Evolutionary conservation across 2,113 vertebrate species (phyloP), one percentile per base, ranked within the genome.

Genomic region (Etheostoma spectabile): DNA sequence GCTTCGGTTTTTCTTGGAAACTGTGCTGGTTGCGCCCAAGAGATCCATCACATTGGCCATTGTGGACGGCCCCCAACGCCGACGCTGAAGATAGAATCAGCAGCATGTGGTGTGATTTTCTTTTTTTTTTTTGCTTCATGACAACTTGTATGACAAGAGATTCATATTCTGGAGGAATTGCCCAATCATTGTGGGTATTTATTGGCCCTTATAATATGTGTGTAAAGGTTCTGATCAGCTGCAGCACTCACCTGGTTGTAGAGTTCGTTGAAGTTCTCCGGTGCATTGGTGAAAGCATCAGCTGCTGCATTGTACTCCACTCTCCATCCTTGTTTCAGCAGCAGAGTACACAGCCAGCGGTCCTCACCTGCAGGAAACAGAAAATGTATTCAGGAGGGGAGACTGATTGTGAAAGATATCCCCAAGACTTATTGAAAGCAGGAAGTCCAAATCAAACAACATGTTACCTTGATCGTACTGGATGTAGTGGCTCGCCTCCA

Each of bases 261-360:
- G 63, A 95, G 93, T 74, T 95, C 95, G 56, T 92, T 93, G 75
- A 95, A 96, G n/a, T 93, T 91, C 64, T 94, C 93, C 1, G 95
- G 95, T 27, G 94, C 94, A 0, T 94, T 95, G 79, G 95, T 96
- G 91, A 93, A 95, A 70, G 95, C 94, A 35, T 96, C 94, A 5
- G 95, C 91, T 0, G 94, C 95, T 11, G 95, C 92, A 7, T 92
- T 95, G 66, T 95, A 96, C 87, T 95, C 94, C 57, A 96, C 93
- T 70, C 93, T 93, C 95, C 95, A 96, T 8, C 95, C 95, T 65
- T 95, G 95, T 74, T 95, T 95, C 55, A 95, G 61, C 38, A 96
- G 61, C 45, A 96, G 86, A 38, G 94, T 95, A 27, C 93, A 95
- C 62, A 95, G 83, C 95, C 95, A 95, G 64, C 95, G 95, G 68